Base-by-base conservation (phyloP, 2,113 vertebrate species). In the Anarhynchus alexandrinus region DNA sequence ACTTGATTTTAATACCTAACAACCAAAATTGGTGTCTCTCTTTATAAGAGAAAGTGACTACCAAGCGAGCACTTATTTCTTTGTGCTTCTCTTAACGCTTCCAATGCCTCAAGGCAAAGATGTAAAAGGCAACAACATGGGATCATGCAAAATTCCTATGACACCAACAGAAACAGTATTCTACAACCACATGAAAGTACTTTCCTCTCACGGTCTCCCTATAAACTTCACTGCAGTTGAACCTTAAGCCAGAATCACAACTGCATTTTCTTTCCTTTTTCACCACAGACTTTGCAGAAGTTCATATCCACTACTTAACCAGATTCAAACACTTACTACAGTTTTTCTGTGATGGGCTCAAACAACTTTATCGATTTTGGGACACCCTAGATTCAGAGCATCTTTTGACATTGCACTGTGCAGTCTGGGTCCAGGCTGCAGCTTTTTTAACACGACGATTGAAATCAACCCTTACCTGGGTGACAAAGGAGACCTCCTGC, bases 401-500 rank as follows among this genome's bases (percentile, higher is more conserved):
- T 9, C 26, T 38, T 71, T 12, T 18, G 20, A 32, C 55, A 64
- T 6, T 30, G 36, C 8, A 3, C 65, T 55, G 21, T 14, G 26
- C 47, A 62, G 13, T 30, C 61, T 80, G 38, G 26, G 84, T 20
- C 29, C 57, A 74, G 20, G 5, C 64, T 91, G 51, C 40, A 47
- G 49, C 8, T 55, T 36, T 51, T 66, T 47, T 18, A 80, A 61
- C 4, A 4, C 3, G 3, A 22, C 1, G 2, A 49, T 15, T 42
- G 45, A 32, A 26, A 65, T 5, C 16, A 49, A 6, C 18, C n/a
- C 82, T 95, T 93, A 99, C 99, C 98, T 99, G 93, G 98, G 98
- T 43, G 99, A 99, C 77, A 99, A 96, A 17, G 99, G 99, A 16
- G 99, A 99, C 84, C 98, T 99, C 96, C 98, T 99, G 83, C 99